Evolutionary conservation across 2,888 invertebrate genomes (phyloP).

Genomic region (Tromatobia lineatoria): DNA sequence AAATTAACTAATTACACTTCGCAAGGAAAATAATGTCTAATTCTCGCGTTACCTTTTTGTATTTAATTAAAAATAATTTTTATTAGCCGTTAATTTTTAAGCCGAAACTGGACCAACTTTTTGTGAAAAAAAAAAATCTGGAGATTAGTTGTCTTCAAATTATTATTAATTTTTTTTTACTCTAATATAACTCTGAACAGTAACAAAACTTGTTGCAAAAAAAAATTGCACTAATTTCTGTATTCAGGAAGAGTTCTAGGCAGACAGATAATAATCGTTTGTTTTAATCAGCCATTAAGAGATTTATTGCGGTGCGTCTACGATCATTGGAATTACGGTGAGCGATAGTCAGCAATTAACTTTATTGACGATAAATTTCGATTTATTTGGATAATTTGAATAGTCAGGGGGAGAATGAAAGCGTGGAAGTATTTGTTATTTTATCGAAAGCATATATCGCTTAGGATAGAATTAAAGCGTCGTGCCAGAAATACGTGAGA

Average conservation of each 20-base stretch:
- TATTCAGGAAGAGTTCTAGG: conserved; percentile 33
- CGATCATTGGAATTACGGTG: conserved; percentile 36
- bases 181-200: too few relatives aligned
- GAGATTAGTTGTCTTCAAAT: too few relatives aligned
- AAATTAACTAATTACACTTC: too few relatives aligned
- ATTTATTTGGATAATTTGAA: conserved; percentile 64
- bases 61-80: too few relatives aligned
- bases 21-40: too few relatives aligned
- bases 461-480: conserved; percentile 73
- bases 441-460: conserved; percentile 78
- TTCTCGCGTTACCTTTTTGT: too few relatives aligned
- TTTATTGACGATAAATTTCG: conserved; percentile 66
- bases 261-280: conserved; percentile 46
- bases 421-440: conserved; percentile 63
- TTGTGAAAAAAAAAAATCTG: too few relatives aligned
- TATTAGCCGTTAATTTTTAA: too few relatives aligned
- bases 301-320: conserved; percentile 55
- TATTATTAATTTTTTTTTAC: too few relatives aligned
- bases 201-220: too few relatives aligned
- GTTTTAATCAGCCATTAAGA: conserved; percentile 62
- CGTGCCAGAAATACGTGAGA: conserved; percentile 76
- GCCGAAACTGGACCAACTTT: too few relatives aligned
- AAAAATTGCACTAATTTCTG: not conserved
- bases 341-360: conserved; percentile 45
- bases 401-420: conserved; percentile 53